Percentiles rank a stretch among this genome's conserved stretches.
Conservation (phyloP, 2,888 invertebrate species). For the Rotaria macrura region DNA sequence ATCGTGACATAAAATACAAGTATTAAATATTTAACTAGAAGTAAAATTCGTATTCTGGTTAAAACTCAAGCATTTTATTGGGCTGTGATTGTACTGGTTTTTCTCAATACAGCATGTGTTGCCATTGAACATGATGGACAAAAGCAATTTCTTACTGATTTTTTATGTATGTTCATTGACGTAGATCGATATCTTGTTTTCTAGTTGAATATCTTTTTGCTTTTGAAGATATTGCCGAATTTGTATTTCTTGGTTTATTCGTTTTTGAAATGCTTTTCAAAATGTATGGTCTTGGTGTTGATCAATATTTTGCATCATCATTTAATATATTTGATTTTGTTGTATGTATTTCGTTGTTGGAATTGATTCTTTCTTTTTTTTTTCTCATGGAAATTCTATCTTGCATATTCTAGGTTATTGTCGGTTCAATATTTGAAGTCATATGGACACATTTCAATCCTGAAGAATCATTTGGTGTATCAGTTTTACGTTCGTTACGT, state of each 20-base stretch:
- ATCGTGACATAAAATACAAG: background rate
- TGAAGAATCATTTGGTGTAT: conserved; percentile 84
- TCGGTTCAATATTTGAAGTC: conserved; percentile 93
- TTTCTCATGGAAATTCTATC: background rate
- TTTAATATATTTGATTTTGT: conserved; percentile 99
- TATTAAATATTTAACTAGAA: background rate
- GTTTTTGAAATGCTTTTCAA: conserved; percentile 98
- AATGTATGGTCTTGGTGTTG: conserved; percentile 92
- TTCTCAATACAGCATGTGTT: conserved; percentile 94
- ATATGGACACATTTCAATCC: conserved; percentile 88
- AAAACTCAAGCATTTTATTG: conserved; percentile 98
- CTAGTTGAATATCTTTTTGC: background rate
- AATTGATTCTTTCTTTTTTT: too few relatives aligned
- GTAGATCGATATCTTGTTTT: background rate
- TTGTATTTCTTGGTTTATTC: conserved; percentile 90
- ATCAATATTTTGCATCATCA: conserved; percentile 95
- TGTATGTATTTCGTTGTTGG: too few relatives aligned
- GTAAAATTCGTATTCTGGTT: conserved; percentile 61
- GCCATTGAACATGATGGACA: conserved; percentile 96
- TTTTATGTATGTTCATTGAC: conserved; percentile 71
- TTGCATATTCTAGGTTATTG: conserved; percentile 41
- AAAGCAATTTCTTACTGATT: conserved; percentile 80
- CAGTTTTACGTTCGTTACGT: conserved; percentile 87
- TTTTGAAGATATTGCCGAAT: conserved; percentile 78
- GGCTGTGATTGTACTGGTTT: conserved; percentile 96